These are phyloP conservation scores for Saguinus imperator DNA, from an alignment of 2,113 vertebrate genomes.

Conservation along the genomic window DNA sequence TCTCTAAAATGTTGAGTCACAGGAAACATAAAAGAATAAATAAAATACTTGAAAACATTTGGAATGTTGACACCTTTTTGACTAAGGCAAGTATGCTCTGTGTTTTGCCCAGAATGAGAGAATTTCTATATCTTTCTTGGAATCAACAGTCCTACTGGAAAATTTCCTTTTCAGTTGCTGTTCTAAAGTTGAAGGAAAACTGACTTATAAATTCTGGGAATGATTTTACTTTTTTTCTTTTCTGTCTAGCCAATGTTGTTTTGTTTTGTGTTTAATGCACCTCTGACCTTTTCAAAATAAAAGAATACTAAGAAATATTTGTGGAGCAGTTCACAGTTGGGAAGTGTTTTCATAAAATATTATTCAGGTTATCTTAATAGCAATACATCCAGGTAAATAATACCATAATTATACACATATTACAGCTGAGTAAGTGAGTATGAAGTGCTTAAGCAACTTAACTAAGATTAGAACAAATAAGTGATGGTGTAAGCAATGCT, in stretches of 20 bases:
- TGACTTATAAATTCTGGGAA: conserved; percentile 22
- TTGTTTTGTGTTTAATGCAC: neutral
- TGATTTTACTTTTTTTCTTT: conserved; percentile 8
- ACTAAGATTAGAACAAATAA: neutral
- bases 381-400: neutral
- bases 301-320: neutral
- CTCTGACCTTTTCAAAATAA: conserved; percentile 38
- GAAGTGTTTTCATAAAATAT: conserved; percentile 44
- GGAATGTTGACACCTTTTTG: conserved; percentile 43
- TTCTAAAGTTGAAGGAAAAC: conserved; percentile 44
- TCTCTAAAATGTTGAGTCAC: conserved; percentile 39
- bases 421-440: neutral
- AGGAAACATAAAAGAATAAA: conserved; percentile 44
- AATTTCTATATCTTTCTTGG: conserved; percentile 28
- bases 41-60: conserved; percentile 50
- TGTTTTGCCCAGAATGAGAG: conserved; percentile 40
- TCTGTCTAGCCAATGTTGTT: neutral
- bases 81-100: neutral
- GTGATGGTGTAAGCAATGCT: neutral
- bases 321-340: neutral
- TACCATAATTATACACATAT: neutral
- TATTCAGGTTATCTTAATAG: neutral
- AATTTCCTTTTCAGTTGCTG: conserved; percentile 32
- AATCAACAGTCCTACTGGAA: neutral
- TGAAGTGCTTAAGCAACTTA: neutral